phyloP scores from a whole-genome alignment of 1,140 invertebrate genomes.

The Fopius arisanus region DNA sequence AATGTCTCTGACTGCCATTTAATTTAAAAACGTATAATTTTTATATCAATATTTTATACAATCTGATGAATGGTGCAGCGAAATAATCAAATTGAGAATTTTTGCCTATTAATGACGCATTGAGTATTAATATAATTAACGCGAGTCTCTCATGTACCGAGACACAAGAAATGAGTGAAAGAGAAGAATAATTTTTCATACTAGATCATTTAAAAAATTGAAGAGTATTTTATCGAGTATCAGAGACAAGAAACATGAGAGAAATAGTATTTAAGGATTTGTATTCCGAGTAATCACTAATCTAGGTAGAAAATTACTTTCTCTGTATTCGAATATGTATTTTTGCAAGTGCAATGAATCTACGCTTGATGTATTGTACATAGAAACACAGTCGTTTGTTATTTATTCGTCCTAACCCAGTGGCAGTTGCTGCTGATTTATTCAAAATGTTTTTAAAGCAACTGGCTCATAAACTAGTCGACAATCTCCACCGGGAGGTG shows the following conservation, averaged over 20 bases:
- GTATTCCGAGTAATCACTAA: not conserved
- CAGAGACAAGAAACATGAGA: not conserved
- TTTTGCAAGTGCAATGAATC: constrained; percentile 57
- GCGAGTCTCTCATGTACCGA: not conserved
- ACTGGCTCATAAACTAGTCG: not conserved
- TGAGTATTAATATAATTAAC: not conserved
- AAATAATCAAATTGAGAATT: not conserved
- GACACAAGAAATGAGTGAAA: not conserved
- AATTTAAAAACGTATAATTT: not conserved
- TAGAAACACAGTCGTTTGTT: constrained; percentile 14
- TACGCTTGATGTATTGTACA: constrained; percentile 45
- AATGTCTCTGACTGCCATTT: not conserved
- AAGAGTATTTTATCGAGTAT: not conserved
- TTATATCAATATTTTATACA: not conserved
- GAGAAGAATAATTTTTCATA: not conserved
- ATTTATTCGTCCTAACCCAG: constrained; percentile 8
- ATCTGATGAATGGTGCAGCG: not conserved
- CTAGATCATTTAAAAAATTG: not conserved
- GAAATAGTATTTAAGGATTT: not conserved
- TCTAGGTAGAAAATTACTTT: not conserved
- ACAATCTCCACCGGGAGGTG: not conserved
- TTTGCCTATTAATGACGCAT: no score
- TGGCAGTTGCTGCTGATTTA: not conserved
- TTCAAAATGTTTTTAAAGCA: not conserved
- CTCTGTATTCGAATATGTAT: constrained; percentile 43